Evolutionary conservation across 2,113 vertebrate genomes (phyloP).

Genomic region (Hippotragus niger): DNA sequence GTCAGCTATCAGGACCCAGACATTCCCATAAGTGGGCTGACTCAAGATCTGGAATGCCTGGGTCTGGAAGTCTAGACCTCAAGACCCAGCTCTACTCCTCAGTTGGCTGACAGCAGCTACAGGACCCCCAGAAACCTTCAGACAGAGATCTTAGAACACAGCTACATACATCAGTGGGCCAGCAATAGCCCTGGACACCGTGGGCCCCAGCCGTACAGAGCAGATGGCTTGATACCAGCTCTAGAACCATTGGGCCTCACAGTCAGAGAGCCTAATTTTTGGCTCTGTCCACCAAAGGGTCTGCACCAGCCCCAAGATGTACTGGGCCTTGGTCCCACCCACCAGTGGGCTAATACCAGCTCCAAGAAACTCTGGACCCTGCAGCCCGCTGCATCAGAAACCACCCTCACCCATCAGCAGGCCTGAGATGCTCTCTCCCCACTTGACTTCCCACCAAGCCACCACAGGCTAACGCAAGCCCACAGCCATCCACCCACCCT

Average conservation of each 20-base stretch:
- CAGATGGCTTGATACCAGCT: not conserved
- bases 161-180: not conserved
- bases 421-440: not conserved
- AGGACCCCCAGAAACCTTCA: not conserved
- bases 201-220: not conserved
- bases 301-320: not conserved
- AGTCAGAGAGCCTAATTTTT: not conserved
- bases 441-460: not conserved
- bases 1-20: not conserved
- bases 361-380: not conserved
- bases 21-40: not conserved
- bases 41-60: not conserved
- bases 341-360: not conserved
- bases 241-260: not conserved
- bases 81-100: not conserved
- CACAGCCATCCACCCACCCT: not conserved
- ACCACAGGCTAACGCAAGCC: rapidly evolving
- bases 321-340: not conserved
- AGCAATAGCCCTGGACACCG: not conserved
- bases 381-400: not conserved
- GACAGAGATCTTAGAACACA: not conserved
- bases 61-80: not conserved
- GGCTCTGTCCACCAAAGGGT: not conserved
- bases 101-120: not conserved
- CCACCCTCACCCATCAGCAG: not conserved